Evolutionary conservation across 2,888 invertebrate genomes (phyloP).

Genomic region (Tetragonula carbonaria): DNA sequence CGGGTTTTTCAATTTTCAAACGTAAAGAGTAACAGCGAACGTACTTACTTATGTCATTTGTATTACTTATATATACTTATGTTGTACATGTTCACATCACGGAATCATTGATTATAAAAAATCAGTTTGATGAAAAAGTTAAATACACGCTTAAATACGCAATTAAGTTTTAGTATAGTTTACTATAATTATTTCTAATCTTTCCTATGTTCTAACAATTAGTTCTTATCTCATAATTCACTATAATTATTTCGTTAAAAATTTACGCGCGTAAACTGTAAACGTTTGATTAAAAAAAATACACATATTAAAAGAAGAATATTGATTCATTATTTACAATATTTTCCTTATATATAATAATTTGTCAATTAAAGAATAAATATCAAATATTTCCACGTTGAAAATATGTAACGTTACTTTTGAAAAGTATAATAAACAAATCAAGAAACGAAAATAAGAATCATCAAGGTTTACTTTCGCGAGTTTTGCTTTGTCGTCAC

Average conservation of each 20-base stretch:
- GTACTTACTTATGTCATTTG: not conserved
- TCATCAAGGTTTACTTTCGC: not conserved
- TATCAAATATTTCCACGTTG: not conserved
- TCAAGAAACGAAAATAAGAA: not conserved
- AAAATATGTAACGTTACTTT: not conserved
- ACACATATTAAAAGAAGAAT: not conserved
- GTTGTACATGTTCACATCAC: not conserved
- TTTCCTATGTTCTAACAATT: too few relatives aligned
- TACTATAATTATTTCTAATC: too few relatives aligned
- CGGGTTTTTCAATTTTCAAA: not conserved
- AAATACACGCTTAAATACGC: not conserved
- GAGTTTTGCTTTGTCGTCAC: not conserved
- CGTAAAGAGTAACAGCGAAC: not conserved
- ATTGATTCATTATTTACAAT: too few relatives aligned
- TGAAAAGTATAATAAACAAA: not conserved
- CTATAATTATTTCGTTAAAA: not conserved
- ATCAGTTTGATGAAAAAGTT: not conserved
- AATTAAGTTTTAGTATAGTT: too few relatives aligned
- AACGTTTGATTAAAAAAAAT: not conserved
- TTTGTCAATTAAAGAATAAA: not conserved
- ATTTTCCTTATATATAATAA: not conserved
- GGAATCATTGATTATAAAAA: not conserved
- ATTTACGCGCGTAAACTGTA: not conserved
- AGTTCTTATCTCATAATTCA: not conserved
- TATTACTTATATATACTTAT: not conserved